Evolutionary conservation across 2,888 invertebrate genomes (phyloP).

Genomic region (Halocaridina rubra): DNA sequence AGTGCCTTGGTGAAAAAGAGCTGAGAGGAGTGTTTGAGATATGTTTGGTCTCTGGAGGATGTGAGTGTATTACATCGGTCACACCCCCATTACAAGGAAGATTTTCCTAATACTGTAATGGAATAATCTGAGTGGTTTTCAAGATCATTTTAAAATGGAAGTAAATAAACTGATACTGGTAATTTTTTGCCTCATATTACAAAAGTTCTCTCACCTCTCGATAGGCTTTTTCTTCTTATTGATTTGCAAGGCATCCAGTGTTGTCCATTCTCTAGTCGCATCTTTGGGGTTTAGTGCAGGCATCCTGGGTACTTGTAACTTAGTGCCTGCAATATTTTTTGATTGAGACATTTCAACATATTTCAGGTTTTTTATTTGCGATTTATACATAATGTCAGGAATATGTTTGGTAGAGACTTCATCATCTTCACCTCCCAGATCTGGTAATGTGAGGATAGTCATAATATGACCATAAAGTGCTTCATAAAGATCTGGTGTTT

Average conservation of each 20-base stretch:
- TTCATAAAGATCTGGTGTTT: not conserved
- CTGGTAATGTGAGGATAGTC: slow-evolving; percentile 1
- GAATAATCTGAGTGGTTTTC: no score
- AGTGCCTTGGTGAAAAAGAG: no score
- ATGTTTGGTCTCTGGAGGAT: no score
- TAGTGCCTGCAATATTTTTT: not conserved
- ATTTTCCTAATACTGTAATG: no score
- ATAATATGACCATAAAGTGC: slow-evolving; percentile 21
- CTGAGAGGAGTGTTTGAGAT: no score
- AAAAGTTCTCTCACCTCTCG: slow-evolving; percentile 34
- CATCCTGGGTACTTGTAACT: not conserved
- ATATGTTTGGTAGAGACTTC: not conserved
- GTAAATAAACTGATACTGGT: no score
- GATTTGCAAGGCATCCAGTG: not conserved
- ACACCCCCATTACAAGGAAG: no score
- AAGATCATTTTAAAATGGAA: no score
- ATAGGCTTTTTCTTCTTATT: slow-evolving; percentile 23
- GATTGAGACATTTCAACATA: not conserved
- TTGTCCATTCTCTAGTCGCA: not conserved
- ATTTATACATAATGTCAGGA: not conserved
- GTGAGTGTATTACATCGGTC: no score
- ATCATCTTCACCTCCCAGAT: slow-evolving; percentile 15
- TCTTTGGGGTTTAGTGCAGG: not conserved
- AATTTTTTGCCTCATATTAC: no score
- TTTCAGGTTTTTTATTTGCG: not conserved